Evolutionary conservation across 1,140 invertebrate genomes (phyloP).

Genomic region (Papilio aristodemus): DNA sequence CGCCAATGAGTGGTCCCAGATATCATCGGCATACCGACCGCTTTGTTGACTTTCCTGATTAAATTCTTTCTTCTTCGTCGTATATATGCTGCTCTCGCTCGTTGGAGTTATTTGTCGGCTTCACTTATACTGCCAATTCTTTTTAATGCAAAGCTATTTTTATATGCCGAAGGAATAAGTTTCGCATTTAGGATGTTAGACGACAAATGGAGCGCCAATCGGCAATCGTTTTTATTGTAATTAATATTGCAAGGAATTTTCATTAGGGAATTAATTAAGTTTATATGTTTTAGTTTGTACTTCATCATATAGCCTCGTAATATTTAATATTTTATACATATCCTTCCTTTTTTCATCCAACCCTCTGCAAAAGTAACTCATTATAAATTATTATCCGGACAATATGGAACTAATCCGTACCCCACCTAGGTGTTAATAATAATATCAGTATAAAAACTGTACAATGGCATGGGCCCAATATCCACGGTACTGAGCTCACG

Average conservation of each 20-base stretch:
- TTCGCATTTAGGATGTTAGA: background rate
- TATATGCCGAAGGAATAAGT: constrained; percentile 32
- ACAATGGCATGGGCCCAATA: constrained; percentile 57
- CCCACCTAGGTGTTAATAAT: constrained; percentile 66
- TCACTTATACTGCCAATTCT: constrained; percentile 47
- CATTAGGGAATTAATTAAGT: background rate
- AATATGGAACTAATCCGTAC: constrained; percentile 57
- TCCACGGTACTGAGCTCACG: constrained; percentile 63
- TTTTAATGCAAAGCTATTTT: constrained; percentile 43
- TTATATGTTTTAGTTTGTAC: background rate
- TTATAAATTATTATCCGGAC: constrained; percentile 69
- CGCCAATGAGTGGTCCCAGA: constrained; percentile 65
- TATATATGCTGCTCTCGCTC: constrained; percentile 40
- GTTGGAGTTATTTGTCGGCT: constrained; percentile 47
- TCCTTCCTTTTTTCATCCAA: background rate
- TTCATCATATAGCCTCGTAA: background rate
- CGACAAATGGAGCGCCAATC: background rate
- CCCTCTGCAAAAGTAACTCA: constrained; percentile 37
- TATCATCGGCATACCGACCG: constrained; percentile 68
- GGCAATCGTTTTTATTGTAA: constrained; percentile 22
- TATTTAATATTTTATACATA: background rate
- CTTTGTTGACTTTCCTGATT: constrained; percentile 67
- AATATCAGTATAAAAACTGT: constrained; percentile 60
- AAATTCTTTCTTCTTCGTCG: constrained; percentile 69
- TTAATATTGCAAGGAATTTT: background rate